phyloP scores from a whole-genome alignment of 2,888 invertebrate genomes.

The Hypomecis punctinalis region DNA sequence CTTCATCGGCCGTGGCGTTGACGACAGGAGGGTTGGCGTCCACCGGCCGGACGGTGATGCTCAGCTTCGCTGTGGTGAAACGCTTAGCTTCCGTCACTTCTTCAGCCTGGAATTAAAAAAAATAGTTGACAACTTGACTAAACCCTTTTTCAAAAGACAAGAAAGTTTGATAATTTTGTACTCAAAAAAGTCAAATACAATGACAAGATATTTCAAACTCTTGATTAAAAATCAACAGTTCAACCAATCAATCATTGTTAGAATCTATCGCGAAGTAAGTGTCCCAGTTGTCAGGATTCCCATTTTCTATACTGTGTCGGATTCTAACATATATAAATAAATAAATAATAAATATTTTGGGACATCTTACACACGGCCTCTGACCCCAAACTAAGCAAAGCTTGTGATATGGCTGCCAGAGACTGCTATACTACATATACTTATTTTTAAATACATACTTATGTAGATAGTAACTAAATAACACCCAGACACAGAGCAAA shows the following conservation, averaged over 20 bases:
- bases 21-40: slow-evolving; percentile 94
- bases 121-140: background rate
- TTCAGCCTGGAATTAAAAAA: slow-evolving; percentile 86
- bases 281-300: background rate
- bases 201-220: background rate
- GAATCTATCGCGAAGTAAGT: background rate
- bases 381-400: no score
- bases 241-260: background rate
- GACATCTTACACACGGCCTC: no score
- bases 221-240: no score
- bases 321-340: no score
- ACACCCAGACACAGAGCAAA: no score
- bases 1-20: slow-evolving; percentile 88
- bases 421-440: no score
- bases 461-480: no score
- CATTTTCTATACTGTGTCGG: background rate
- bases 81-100: slow-evolving; percentile 92
- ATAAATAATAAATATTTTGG: no score
- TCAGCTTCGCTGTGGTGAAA: slow-evolving; percentile 93
- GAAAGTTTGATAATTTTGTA: no score
- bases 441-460: no score
- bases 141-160: background rate
- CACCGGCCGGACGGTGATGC: slow-evolving; percentile 93
- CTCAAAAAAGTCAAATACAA: slow-evolving; percentile 19
- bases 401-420: no score